Evolutionary conservation across 2,113 vertebrate species (phyloP).

Genomic region (Sinocyclocheilus anshuiensis): DNA sequence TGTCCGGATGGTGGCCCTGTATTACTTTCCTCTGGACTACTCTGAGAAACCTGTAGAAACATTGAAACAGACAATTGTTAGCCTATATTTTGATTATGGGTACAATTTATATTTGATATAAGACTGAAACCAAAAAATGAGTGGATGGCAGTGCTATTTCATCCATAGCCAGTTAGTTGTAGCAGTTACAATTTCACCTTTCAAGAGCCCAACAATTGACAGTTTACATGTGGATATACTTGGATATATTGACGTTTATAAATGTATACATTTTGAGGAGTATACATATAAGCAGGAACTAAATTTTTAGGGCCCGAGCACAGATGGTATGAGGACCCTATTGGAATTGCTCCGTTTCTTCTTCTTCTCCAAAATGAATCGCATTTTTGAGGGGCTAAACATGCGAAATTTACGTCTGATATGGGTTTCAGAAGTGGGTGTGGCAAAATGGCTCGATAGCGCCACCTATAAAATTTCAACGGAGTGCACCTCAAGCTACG

Average conservation of each 20-base stretch:
- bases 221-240: neutral
- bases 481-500: no score
- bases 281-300: neutral
- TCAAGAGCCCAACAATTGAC: neutral
- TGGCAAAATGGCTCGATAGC: no score
- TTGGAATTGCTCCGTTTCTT: no score
- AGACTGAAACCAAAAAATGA: neutral
- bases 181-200: neutral
- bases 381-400: no score
- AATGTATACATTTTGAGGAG: neutral
- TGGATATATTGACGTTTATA: neutral
- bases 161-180: neutral
- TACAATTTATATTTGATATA: neutral
- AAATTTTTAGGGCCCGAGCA: neutral
- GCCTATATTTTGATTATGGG: neutral
- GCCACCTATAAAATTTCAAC: no score
- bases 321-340: no score
- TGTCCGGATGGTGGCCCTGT: conserved; percentile 37
- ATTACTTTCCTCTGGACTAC: conserved; percentile 22
- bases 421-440: no score
- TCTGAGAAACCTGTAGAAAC: conserved; percentile 35
- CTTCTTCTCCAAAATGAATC: no score
- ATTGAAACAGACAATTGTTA: neutral
- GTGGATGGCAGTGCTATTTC: neutral
- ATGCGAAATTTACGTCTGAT: no score